Conservation (phyloP, 2,797 vertebrate genomes). For the Hippoglossus hippoglossus region DNA sequence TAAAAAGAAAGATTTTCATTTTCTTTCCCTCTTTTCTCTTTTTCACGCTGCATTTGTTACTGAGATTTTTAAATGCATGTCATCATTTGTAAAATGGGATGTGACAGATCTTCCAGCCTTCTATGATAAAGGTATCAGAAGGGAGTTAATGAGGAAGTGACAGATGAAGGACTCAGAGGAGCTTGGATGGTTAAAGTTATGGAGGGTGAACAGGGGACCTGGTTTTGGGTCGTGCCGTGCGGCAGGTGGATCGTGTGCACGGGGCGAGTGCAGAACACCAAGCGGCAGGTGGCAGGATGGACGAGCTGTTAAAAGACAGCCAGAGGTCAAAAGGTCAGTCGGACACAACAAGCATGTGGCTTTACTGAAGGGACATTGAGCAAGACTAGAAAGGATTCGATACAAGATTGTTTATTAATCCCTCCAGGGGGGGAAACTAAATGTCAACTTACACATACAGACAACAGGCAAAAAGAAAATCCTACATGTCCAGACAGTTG, state of each 20-base stretch:
- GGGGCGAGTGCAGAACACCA: not conserved
- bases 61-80: not conserved
- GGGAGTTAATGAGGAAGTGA: not conserved
- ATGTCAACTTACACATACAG: no score
- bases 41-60: not conserved
- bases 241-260: slow-evolving; percentile 2
- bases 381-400: not conserved
- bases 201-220: not conserved
- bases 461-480: no score
- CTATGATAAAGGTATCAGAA: not conserved
- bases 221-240: not conserved
- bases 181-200: not conserved
- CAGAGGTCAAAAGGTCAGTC: slow-evolving; percentile 9
- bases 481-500: no score
- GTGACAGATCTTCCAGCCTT: not conserved
- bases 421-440: no score
- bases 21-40: not conserved
- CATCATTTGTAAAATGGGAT: slow-evolving; percentile 1
- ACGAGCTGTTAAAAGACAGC: not conserved
- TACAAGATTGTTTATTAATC: no score
- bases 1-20: slow-evolving; percentile 19
- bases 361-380: not conserved
- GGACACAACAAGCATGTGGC: not conserved
- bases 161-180: not conserved
- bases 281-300: not conserved